Percentiles rank a stretch among this genome's conserved stretches.
Conservation (phyloP, 2,888 invertebrate genomes). For the Archips crataeganus region DNA sequence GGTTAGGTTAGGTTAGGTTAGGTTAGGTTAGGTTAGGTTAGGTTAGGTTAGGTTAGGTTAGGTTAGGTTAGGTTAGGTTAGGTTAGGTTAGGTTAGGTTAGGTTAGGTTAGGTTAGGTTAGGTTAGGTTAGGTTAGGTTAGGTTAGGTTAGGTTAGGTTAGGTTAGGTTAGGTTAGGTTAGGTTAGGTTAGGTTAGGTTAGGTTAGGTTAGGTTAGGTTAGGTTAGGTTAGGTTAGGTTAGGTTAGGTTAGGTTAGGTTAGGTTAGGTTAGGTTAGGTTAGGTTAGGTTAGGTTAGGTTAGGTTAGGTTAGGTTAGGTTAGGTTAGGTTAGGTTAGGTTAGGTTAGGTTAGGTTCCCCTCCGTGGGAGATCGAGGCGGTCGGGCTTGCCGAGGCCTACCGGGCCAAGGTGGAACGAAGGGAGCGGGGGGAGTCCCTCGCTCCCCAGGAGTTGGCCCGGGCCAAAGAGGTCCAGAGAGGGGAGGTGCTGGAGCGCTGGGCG, state of each 20-base stretch:
- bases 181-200: slow-evolving; percentile 19
- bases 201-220: slow-evolving; percentile 19
- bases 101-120: slow-evolving; percentile 19
- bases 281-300: slow-evolving; percentile 19
- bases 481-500: too few relatives aligned
- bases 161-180: slow-evolving; percentile 19
- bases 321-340: slow-evolving; percentile 19
- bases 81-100: slow-evolving; percentile 18
- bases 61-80: slow-evolving; percentile 33
- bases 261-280: slow-evolving; percentile 23
- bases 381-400: too few relatives aligned
- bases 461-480: too few relatives aligned
- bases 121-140: slow-evolving; percentile 19
- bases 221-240: slow-evolving; percentile 19
- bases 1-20: too few relatives aligned
- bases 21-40: too few relatives aligned
- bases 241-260: slow-evolving; percentile 44
- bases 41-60: not conserved
- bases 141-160: slow-evolving; percentile 19
- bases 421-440: too few relatives aligned
- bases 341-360: too few relatives aligned
- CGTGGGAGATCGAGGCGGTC: too few relatives aligned
- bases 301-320: slow-evolving; percentile 19
- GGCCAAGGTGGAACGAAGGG: too few relatives aligned
- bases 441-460: too few relatives aligned